phyloP scores from a whole-genome alignment of 2,113 vertebrate genomes.

The Zosterops lateralis region DNA sequence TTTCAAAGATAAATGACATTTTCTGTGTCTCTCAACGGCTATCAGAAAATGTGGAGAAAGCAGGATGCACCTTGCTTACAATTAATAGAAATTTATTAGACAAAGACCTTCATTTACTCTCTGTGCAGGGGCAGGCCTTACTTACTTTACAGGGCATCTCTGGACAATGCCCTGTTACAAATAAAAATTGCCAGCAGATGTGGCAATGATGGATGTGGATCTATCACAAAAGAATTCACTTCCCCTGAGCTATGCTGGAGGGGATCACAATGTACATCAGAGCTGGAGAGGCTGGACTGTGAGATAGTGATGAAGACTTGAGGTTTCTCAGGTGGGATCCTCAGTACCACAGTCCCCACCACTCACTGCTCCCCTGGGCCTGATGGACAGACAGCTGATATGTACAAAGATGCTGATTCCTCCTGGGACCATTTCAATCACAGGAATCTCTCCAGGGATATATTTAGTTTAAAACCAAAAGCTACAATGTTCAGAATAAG shows the following conservation, averaged over 20 bases:
- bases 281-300: not conserved
- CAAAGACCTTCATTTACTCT: not conserved
- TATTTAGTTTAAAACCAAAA: not conserved
- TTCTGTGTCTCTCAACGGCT: not conserved
- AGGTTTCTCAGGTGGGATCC: not conserved
- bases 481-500: not conserved
- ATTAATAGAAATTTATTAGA: not conserved
- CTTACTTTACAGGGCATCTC: not conserved
- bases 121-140: not conserved
- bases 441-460: not conserved
- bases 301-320: not conserved
- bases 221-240: not conserved
- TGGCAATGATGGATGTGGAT: not conserved
- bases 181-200: not conserved
- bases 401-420: not conserved
- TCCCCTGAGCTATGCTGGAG: not conserved
- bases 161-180: not conserved
- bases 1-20: not conserved
- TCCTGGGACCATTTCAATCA: not conserved
- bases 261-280: not conserved
- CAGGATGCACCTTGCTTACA: not conserved
- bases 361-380: not conserved
- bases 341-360: not conserved
- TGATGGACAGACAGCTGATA: not conserved
- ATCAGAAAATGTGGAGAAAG: not conserved